These are phyloP conservation scores for Eueides isabella DNA, from an alignment of 1,140 invertebrate species.

Conservation along the genomic window DNA sequence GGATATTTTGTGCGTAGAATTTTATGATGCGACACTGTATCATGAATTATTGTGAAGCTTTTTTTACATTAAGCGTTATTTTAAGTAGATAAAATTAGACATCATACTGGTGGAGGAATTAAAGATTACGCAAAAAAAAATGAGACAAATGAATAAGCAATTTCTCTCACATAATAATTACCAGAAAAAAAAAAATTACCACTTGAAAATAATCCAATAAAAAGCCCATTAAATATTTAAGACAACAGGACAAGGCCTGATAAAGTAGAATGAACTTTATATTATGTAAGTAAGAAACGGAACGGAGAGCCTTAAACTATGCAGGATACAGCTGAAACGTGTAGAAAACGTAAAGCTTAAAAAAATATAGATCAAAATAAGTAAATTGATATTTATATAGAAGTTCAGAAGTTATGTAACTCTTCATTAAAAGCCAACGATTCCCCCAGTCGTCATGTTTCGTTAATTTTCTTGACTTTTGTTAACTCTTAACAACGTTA, in stretches of 20 bases:
- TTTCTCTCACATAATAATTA: too few relatives aligned
- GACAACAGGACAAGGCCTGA: background rate
- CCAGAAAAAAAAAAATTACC: background rate
- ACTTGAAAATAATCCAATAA: background rate
- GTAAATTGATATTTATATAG: constrained; percentile 22
- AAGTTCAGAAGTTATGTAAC: constrained; percentile 21
- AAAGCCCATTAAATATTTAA: background rate
- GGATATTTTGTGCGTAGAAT: too few relatives aligned
- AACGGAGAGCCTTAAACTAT: too few relatives aligned
- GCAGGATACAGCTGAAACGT: too few relatives aligned
- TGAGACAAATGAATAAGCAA: too few relatives aligned
- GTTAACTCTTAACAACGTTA: constrained; percentile 13
- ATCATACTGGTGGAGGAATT: too few relatives aligned
- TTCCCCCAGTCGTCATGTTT: constrained; percentile 20
- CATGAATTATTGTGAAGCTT: too few relatives aligned
- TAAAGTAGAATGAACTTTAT: background rate
- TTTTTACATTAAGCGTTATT: too few relatives aligned
- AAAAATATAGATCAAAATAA: background rate
- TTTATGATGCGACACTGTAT: too few relatives aligned
- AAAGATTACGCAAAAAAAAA: too few relatives aligned
- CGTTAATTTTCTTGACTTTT: constrained; percentile 24
- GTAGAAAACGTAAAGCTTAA: too few relatives aligned
- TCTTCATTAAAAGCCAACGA: constrained; percentile 20
- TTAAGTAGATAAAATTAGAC: too few relatives aligned
- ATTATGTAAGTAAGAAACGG: background rate